Percentiles rank a stretch among this genome's conserved stretches.
Conservation (phyloP, 2,888 invertebrate species). For the Poecilus cupreus region DNA sequence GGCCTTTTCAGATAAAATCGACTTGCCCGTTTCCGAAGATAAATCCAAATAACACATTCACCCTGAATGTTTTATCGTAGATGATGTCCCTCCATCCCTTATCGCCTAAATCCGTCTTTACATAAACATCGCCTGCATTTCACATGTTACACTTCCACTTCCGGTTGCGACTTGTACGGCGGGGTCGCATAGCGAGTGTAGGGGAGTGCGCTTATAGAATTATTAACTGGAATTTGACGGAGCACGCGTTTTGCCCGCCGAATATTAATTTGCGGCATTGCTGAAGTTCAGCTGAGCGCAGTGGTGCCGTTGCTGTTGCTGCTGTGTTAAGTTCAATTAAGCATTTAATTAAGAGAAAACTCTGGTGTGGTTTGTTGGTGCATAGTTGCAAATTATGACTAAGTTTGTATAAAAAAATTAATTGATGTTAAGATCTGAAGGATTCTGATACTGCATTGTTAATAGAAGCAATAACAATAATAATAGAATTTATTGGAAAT, state of each 20-base stretch:
- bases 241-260: not conserved
- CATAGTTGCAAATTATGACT: not conserved
- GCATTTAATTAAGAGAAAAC: conserved; percentile 36
- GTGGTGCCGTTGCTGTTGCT: not conserved
- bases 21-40: too few species aligned
- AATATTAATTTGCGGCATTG: conserved; percentile 39
- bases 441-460: too few species aligned
- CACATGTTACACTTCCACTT: too few species aligned
- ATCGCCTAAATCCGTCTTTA: not conserved
- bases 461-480: too few species aligned
- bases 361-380: not conserved
- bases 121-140: not conserved
- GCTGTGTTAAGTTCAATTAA: not conserved
- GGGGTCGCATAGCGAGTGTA: not conserved
- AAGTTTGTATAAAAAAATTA: too few species aligned
- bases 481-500: too few species aligned
- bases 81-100: too few species aligned
- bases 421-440: too few species aligned
- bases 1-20: too few species aligned
- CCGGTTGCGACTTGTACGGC: too few species aligned
- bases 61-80: too few species aligned
- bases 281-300: not conserved
- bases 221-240: conserved; percentile 43
- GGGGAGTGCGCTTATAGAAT: not conserved
- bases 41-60: too few species aligned